Evolutionary conservation across 2,888 invertebrate species (phyloP), one percentile per base, ranked within the genome.

Genomic region (Lasioglossum marginatum): DNA sequence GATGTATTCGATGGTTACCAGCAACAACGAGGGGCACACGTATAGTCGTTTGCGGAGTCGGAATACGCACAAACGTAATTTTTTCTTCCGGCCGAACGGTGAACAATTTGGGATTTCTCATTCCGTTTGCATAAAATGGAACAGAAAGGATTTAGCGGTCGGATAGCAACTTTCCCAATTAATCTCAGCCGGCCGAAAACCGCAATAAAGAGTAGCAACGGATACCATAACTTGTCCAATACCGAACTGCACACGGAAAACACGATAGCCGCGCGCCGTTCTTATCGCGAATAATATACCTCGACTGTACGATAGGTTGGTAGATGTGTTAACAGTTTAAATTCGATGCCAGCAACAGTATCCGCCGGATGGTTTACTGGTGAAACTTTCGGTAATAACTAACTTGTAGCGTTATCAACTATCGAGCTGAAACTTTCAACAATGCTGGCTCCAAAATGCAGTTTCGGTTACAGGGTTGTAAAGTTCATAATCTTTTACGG

Each of bases 141-240:
- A n/a, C 40, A n/a, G 52, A 72, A 81, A 45, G 43, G 66, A 57
- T 68, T 40, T 40, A 82, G 27, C 14, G 34, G 57, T 52, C 82
- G 60, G 82, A 75, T 82, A 63, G 16, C 19, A 83, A 83, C 75
- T 83, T 83, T 82, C 60, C 74, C 71, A 83, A 83, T 83, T 83
- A 83, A 83, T 82, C 63, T 76, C 34, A 19, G 19, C 68, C 63
- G 27, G 27, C 70, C 60, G 63, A 76, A 76, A 82, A 71, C 71
- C 63, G 48, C n/a, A 72, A 76, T 76, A 76, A 83, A 83, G 60
- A 71, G 71, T 12, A 40, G 48, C 63, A 76, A 71, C 76, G 82
- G 82, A 83, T 83, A 82, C 75, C 72, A 45, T 34, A 79, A 74
- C 52, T 74, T 75, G 60, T 52, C 45, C 43, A 57, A 77, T 37